Evolutionary conservation across 2,797 vertebrate genomes (phyloP).

Genomic region (Poeciliopsis presidionis): DNA sequence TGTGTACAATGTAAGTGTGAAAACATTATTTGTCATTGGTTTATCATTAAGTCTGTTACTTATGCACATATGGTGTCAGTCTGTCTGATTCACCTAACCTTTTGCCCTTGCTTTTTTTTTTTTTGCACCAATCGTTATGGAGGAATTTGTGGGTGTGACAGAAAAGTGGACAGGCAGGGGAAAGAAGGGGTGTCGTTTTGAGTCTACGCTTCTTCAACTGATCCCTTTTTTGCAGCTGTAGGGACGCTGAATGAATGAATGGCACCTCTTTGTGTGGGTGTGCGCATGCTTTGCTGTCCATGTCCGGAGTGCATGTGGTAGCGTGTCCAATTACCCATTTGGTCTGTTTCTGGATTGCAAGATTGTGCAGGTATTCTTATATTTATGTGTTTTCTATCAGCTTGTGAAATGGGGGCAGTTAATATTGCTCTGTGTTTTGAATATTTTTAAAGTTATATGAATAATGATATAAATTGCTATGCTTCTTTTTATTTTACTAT

Average conservation of each 20-base stretch:
- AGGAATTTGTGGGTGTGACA: slow-evolving; percentile 49
- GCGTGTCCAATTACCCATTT: slow-evolving; percentile 30
- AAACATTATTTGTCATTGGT: slow-evolving; percentile 41
- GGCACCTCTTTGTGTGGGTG: slow-evolving; percentile 57
- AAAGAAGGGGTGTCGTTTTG: slow-evolving; percentile 62
- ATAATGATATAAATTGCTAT: background rate
- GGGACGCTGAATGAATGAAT: slow-evolving; percentile 64
- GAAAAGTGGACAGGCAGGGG: slow-evolving; percentile 60
- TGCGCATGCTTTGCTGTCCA: slow-evolving; percentile 28
- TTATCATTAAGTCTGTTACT: slow-evolving; percentile 20
- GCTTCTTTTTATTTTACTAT: background rate
- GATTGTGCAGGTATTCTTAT: slow-evolving; percentile 34
- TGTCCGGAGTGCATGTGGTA: slow-evolving; percentile 17
- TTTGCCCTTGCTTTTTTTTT: slow-evolving; percentile 30
- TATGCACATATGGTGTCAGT: slow-evolving; percentile 24
- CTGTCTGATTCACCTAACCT: slow-evolving; percentile 36
- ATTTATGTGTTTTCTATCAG: slow-evolving; percentile 32
- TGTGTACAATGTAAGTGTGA: slow-evolving; percentile 19
- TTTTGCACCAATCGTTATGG: slow-evolving; percentile 15
- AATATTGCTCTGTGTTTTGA: background rate
- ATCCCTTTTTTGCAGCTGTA: slow-evolving; percentile 52
- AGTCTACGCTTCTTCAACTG: slow-evolving; percentile 59
- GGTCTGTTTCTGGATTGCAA: slow-evolving; percentile 39
- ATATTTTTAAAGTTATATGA: background rate
- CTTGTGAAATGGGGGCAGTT: slow-evolving; percentile 20